phyloP scores from a whole-genome alignment of 2,888 invertebrate genomes.

The Lasioglossum villosulum region DNA sequence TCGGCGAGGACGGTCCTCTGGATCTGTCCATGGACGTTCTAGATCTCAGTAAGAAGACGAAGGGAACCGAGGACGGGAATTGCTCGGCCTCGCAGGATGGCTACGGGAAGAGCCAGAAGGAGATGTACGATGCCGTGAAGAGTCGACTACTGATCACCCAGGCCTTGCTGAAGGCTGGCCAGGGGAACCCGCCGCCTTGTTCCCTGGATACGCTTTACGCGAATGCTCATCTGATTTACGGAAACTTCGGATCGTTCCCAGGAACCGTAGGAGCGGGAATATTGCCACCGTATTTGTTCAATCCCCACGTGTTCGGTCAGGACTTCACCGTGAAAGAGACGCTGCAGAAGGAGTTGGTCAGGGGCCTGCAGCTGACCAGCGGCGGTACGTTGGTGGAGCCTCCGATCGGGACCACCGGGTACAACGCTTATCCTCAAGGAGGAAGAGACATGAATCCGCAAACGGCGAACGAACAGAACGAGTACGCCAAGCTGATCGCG shows the following conservation, averaged over 20 bases:
- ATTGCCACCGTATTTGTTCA: constrained; percentile 88
- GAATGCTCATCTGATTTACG: constrained; percentile 80
- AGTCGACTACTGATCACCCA: constrained; percentile 88
- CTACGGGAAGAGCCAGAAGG: constrained; percentile 65
- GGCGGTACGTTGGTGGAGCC: constrained; percentile 88
- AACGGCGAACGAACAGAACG: constrained; percentile 62
- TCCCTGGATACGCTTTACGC: constrained; percentile 80
- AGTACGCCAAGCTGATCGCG: constrained; percentile 70
- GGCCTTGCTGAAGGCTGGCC: constrained; percentile 87
- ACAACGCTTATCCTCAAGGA: constrained; percentile 63
- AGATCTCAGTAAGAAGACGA: constrained; percentile 91
- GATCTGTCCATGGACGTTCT: constrained; percentile 92
- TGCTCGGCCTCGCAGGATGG: constrained; percentile 65
- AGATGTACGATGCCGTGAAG: constrained; percentile 82
- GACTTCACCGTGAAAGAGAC: constrained; percentile 88
- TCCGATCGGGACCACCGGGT: constrained; percentile 68
- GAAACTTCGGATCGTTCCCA: constrained; percentile 81
- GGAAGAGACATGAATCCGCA: constrained; percentile 61
- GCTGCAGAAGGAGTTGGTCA: constrained; percentile 88
- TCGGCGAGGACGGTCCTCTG: constrained; percentile 86
- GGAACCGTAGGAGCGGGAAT: constrained; percentile 86
- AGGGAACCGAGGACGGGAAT: constrained; percentile 69
- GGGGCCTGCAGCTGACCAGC: constrained; percentile 89
- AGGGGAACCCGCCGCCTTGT: constrained; percentile 63
- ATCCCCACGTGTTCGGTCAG: constrained; percentile 89